Conservation (phyloP, 2,797 vertebrate genomes). For the Acanthis flammea region DNA sequence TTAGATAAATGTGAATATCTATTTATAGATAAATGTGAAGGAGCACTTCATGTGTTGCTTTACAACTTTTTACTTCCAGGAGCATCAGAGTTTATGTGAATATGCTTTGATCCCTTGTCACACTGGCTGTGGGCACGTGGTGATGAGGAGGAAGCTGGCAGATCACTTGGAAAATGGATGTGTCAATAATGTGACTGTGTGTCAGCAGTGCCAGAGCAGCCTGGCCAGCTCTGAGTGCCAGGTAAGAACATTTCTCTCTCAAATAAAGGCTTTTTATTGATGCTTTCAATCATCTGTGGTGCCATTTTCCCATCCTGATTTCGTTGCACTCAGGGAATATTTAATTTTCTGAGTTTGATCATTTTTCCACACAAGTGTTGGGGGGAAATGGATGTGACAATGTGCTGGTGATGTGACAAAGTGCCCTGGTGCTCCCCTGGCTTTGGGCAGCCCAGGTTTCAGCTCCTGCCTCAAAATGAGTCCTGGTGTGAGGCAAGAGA, state of each 20-base stretch:
- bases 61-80: slow-evolving; percentile 54
- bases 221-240: slow-evolving; percentile 53
- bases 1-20: neutral
- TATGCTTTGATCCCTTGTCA: slow-evolving; percentile 75
- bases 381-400: neutral
- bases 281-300: neutral
- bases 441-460: neutral
- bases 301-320: neutral
- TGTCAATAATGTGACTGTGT: slow-evolving; percentile 63
- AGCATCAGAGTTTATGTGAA: slow-evolving; percentile 78
- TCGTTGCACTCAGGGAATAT: neutral
- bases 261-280: neutral
- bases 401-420: neutral
- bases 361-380: neutral
- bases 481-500: neutral
- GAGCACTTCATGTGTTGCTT: neutral
- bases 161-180: slow-evolving; percentile 76
- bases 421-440: neutral
- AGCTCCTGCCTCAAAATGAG: neutral
- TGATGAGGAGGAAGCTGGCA: slow-evolving; percentile 73
- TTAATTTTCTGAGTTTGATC: neutral
- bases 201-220: slow-evolving; percentile 54
- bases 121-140: slow-evolving; percentile 74
- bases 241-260: slow-evolving; percentile 49
- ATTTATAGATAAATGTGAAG: too few relatives aligned